These are phyloP conservation scores for Caracal caracal DNA, from an alignment of 2,113 vertebrate species.

Conservation along the genomic window DNA sequence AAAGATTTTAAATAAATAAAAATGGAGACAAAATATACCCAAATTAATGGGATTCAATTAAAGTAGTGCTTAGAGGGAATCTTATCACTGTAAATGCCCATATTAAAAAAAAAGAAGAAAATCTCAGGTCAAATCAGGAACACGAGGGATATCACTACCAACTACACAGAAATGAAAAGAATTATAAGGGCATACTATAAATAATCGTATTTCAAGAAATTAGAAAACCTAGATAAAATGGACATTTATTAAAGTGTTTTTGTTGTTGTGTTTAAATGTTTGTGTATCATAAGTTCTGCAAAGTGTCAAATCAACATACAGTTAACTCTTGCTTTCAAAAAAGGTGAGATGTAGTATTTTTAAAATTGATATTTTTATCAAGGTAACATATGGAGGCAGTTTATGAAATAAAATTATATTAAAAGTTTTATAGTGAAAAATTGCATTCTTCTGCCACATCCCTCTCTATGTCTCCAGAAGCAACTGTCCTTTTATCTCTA, in stretches of 20 bases:
- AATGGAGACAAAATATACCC: neutral
- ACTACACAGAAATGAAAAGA: neutral
- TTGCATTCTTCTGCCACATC: neutral
- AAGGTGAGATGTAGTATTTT: neutral
- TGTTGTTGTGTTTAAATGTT: neutral
- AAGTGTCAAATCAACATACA: conserved; percentile 4
- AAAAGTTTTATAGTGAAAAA: neutral
- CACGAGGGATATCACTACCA: neutral
- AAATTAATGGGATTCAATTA: neutral
- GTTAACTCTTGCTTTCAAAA: neutral
- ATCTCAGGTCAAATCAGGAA: neutral
- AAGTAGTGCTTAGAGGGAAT: neutral
- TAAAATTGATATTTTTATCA: neutral
- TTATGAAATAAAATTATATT: conserved; percentile 4
- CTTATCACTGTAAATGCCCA: neutral
- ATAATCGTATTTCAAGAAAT: neutral
- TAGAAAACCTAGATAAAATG: neutral
- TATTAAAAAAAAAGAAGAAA: neutral
- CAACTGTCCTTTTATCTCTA: neutral
- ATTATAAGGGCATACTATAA: neutral
- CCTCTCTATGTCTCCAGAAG: neutral
- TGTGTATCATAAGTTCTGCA: neutral
- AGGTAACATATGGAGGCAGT: neutral
- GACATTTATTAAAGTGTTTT: neutral
- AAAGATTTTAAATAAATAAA: neutral